Evolutionary conservation across 2,797 vertebrate genomes (phyloP).

Genomic region (Lacerta agilis): DNA sequence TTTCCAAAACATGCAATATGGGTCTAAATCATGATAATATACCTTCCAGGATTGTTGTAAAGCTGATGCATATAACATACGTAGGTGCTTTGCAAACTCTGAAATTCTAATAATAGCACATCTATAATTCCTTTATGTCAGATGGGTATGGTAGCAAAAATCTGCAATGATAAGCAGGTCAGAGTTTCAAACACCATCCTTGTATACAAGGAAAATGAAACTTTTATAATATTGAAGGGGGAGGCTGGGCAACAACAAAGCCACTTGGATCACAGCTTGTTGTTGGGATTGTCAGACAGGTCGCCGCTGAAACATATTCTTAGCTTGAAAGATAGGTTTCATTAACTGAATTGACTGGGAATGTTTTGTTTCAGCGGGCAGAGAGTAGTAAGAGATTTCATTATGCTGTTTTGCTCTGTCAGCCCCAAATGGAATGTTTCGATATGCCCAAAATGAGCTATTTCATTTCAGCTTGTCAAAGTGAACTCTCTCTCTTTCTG

Average conservation of each 20-base stretch:
- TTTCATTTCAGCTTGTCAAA: slow-evolving; percentile 19
- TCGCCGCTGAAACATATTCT: neutral
- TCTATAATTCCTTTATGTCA: neutral
- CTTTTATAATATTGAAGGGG: neutral
- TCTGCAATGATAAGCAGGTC: neutral
- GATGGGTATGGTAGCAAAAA: neutral
- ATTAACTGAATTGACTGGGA: slow-evolving; percentile 16
- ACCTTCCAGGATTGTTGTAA: neutral
- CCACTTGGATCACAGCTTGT: neutral
- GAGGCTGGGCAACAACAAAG: neutral
- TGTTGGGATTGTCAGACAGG: neutral
- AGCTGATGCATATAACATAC: neutral
- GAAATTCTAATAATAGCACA: neutral
- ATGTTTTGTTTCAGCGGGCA: slow-evolving; percentile 29
- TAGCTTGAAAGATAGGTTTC: slow-evolving; percentile 17
- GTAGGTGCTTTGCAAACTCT: neutral
- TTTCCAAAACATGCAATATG: neutral
- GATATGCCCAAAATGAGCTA: slow-evolving; percentile 18
- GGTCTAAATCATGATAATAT: neutral
- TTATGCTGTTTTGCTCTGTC: slow-evolving; percentile 23
- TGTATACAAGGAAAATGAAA: neutral
- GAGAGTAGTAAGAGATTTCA: slow-evolving; percentile 12
- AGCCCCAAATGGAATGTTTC: slow-evolving; percentile 27
- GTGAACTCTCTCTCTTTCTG: neutral
- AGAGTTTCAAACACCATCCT: neutral